Evolutionary conservation across 2,888 invertebrate genomes (phyloP).

Genomic region (Spatulosminthurus flaviceps): DNA sequence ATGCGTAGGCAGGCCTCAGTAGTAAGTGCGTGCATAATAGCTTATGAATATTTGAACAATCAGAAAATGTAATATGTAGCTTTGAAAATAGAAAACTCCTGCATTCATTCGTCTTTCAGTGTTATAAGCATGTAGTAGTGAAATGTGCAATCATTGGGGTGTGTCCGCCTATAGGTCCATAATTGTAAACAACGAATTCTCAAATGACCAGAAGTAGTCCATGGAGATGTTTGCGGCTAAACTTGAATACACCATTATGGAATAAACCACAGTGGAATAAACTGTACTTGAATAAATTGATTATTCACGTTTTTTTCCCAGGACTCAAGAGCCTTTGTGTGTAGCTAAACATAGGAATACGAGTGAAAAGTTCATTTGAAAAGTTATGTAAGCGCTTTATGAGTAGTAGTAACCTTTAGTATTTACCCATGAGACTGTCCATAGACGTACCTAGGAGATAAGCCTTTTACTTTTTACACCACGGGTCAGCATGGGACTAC

Average conservation of each 20-base stretch:
- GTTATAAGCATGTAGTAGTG: not conserved
- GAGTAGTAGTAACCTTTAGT: too few relatives aligned
- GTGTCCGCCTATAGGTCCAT: not conserved
- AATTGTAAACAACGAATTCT: conserved; percentile 3
- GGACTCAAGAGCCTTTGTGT: too few relatives aligned
- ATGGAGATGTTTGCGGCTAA: not conserved
- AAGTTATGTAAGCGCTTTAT: too few relatives aligned
- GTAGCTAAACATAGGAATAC: too few relatives aligned
- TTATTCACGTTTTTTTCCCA: conserved; percentile 26
- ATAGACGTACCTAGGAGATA: too few relatives aligned
- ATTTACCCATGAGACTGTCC: not conserved
- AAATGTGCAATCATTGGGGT: not conserved
- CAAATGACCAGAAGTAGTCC: conserved; percentile 18
- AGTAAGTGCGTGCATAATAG: too few relatives aligned
- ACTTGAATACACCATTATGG: not conserved
- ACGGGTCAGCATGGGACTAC: conserved; percentile 16
- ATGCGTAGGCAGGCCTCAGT: too few relatives aligned
- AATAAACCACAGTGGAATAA: conserved; percentile 8
- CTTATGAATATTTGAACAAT: too few relatives aligned
- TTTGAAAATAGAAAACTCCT: not conserved
- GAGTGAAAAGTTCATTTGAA: too few relatives aligned
- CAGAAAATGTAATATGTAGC: not conserved
- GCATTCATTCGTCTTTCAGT: not conserved
- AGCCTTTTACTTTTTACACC: not conserved
- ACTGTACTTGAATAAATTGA: conserved; percentile 28